phyloP scores from a whole-genome alignment of 2,113 vertebrate species.

The Chiloscyllium plagiosum region DNA sequence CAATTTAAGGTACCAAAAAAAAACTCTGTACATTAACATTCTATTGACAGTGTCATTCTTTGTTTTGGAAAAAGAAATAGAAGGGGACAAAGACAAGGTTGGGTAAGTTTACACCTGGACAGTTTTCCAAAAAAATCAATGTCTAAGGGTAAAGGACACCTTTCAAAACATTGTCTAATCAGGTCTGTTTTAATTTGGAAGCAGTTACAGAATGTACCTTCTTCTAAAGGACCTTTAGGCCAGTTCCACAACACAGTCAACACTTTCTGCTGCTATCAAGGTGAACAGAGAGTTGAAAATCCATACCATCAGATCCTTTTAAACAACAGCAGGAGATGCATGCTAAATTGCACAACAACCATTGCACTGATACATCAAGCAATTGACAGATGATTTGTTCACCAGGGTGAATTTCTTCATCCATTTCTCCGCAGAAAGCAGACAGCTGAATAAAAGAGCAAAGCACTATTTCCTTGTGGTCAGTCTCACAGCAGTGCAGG shows the following conservation, averaged over 20 bases:
- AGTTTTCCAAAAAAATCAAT: not conserved
- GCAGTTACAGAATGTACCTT: not conserved
- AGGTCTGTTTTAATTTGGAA: not conserved
- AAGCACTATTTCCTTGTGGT: not conserved
- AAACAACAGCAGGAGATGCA: not conserved
- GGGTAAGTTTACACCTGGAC: not conserved
- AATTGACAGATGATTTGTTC: not conserved
- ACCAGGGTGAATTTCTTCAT: not conserved
- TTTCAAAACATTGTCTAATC: not conserved
- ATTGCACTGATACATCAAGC: not conserved
- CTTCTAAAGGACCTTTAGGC: not conserved
- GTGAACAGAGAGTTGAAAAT: not conserved
- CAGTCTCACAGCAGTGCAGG: not conserved
- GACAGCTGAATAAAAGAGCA: conserved; percentile 2
- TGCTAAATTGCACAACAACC: not conserved
- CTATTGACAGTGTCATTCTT: not conserved
- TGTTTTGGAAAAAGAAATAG: not conserved
- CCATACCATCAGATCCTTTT: not conserved
- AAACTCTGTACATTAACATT: not conserved
- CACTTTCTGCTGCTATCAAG: not conserved
- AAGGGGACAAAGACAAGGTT: not conserved
- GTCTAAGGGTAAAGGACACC: not conserved
- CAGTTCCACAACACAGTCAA: not conserved
- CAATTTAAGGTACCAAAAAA: not conserved
- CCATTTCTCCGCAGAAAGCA: not conserved